Evolutionary conservation across 1,140 invertebrate species (phyloP).

Genomic region (Patella vulgata): DNA sequence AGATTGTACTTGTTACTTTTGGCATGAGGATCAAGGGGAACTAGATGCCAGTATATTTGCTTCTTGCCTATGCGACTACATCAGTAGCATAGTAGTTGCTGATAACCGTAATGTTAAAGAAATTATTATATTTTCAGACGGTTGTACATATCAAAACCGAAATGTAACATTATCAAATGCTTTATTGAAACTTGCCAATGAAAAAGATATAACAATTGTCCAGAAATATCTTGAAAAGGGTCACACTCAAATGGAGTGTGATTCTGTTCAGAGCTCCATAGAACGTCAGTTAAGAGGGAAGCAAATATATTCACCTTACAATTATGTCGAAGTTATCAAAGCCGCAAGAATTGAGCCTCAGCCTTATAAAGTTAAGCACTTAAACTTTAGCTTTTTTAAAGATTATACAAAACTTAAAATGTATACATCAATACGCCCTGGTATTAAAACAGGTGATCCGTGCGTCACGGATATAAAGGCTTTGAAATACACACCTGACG

Average conservation of each 20-base stretch:
- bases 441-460: not conserved
- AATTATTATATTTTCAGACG: conserved; percentile 49
- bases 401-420: no score
- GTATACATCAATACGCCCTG: conserved; percentile 1
- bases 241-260: conserved; percentile 67
- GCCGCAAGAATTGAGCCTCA: not conserved
- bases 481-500: conserved; percentile 14
- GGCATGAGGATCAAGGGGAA: conserved; percentile 63
- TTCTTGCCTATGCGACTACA: conserved; percentile 58
- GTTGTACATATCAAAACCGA: conserved; percentile 60
- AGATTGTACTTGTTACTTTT: conserved; percentile 61
- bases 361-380: conserved; percentile 5
- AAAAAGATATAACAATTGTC: conserved; percentile 49
- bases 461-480: conserved; percentile 7
- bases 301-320: conserved; percentile 8
- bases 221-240: conserved; percentile 66
- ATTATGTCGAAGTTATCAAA: conserved; percentile 20
- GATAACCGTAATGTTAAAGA: conserved; percentile 11
- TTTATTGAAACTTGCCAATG: conserved; percentile 43
- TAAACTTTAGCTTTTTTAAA: conserved; percentile 6
- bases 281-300: conserved; percentile 15
- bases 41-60: conserved; percentile 64
- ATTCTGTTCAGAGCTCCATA: conserved; percentile 54
- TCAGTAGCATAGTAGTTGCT: conserved; percentile 19
- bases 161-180: conserved; percentile 60